Conservation (phyloP, 2,113 vertebrate genomes). For the Neodon shergylaensis region DNA sequence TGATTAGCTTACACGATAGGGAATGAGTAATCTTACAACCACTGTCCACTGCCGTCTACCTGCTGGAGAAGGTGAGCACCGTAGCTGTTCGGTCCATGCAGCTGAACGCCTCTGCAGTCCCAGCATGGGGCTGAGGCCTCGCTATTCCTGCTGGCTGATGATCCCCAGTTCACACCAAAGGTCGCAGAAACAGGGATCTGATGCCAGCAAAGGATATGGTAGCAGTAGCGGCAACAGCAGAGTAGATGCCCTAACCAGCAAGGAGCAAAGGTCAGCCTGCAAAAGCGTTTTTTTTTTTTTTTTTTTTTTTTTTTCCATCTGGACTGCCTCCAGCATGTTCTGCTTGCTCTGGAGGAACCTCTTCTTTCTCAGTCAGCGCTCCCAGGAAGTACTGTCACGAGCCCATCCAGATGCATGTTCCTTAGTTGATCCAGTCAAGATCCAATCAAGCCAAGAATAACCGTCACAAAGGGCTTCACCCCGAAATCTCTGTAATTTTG, state of each 20-base stretch:
- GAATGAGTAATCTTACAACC: neutral
- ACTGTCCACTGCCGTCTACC: no score
- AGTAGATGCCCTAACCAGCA: neutral
- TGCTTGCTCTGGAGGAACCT: rapidly evolving
- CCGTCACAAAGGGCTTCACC: neutral
- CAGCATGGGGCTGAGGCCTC: no score
- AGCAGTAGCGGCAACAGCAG: no score
- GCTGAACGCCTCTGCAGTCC: no score
- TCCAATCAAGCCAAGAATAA: neutral
- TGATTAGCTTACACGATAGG: neutral
- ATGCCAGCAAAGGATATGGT: neutral
- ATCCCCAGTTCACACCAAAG: neutral
- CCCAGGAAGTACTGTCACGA: no score
- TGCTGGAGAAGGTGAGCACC: neutral
- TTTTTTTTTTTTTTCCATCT: no score
- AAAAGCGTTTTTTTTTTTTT: neutral
- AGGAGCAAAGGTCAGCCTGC: neutral
- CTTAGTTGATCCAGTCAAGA: neutral
- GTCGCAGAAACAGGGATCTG: neutral
- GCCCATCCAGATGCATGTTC: neutral
- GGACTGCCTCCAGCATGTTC: no score
- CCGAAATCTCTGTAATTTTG: neutral
- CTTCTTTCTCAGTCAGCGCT: neutral
- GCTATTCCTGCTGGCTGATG: neutral
- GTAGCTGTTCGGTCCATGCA: neutral